Evolutionary conservation across 2,888 invertebrate species (phyloP).

Genomic region (Polyploca ridens): DNA sequence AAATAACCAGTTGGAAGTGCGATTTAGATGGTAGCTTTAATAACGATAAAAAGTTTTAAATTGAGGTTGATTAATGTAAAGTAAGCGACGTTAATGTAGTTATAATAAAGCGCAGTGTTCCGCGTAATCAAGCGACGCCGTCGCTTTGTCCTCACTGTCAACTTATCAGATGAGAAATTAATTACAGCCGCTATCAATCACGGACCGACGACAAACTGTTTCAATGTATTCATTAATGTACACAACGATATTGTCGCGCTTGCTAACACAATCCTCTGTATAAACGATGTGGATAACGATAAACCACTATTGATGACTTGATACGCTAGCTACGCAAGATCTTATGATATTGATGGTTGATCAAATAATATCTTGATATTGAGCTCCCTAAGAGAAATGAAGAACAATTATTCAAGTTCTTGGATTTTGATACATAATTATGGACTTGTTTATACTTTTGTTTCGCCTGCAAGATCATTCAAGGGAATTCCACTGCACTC

Average conservation of each 20-base stretch:
- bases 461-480: too few species aligned
- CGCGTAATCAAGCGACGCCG: slow-evolving; percentile 53
- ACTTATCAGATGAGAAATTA: slow-evolving; percentile 70
- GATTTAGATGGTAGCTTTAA: background rate
- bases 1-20: background rate
- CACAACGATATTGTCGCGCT: slow-evolving; percentile 17
- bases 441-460: too few species aligned
- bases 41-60: background rate
- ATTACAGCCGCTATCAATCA: slow-evolving; percentile 70
- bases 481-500: too few species aligned
- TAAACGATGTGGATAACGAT: slow-evolving; percentile 11
- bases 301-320: slow-evolving; percentile 12
- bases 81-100: slow-evolving; percentile 23
- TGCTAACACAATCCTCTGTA: slow-evolving; percentile 10
- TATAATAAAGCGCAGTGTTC: slow-evolving; percentile 36
- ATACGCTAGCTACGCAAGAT: background rate
- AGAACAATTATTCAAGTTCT: too few species aligned
- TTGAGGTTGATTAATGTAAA: background rate
- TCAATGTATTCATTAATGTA: slow-evolving; percentile 46
- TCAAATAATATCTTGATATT: background rate
- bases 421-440: too few species aligned
- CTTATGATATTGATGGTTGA: background rate
- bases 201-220: slow-evolving; percentile 51
- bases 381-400: background rate
- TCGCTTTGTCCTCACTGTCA: slow-evolving; percentile 58